Evolutionary conservation across 2,797 vertebrate genomes (phyloP), one percentile per base, ranked within the genome.

Genomic region (Pseudochirops cupreus): DNA sequence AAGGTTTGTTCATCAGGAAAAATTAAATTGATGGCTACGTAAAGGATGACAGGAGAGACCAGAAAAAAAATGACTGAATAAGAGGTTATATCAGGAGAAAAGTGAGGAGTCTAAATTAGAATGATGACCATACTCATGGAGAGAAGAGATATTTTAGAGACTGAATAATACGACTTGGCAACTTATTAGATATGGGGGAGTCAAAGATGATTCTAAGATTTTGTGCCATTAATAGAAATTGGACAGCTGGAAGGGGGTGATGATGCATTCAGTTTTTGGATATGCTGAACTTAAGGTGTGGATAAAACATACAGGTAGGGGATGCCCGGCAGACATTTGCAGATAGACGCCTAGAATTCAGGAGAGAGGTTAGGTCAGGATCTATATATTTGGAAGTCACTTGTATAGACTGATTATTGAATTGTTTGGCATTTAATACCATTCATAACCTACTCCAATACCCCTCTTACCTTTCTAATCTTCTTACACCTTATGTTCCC

Each of bases 161-260:
- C 5, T 50, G 39, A 87, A 26, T 26, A 50, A 50, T 26, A 87
- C 50, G 24, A 87, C 21, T 87, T 87, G 74, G 74, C 39, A 87
- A 87, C 39, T 87, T 46, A 87, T 87, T 87, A 87, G 39, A 46
- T 26, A 9, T 87, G 39, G 21, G 39, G 74, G 39, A 87, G 74
- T 87, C 74, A 46, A 87, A 46, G 39, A 87, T 87, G 24, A 87
- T 50, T 87, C 74, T 87, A 87, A 87, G 74, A 87, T 87, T 50
- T 87, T 46, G 74, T 87, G 74, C 74, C 39, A 87, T 46, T 87
- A 87, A 87, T 87, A 87, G 74, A 87, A 87, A 87, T 50, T 87
- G 10, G 39, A 26, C 24, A 87, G 21, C 18, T 87, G 39, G 6
- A 82, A 39, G n/a, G 18, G 9, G 67, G 2, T 54, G 67, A 46